Evolutionary conservation across 2,888 invertebrate genomes (phyloP), one percentile per base, ranked within the genome.

Genomic region (Therioaphis trifolii): DNA sequence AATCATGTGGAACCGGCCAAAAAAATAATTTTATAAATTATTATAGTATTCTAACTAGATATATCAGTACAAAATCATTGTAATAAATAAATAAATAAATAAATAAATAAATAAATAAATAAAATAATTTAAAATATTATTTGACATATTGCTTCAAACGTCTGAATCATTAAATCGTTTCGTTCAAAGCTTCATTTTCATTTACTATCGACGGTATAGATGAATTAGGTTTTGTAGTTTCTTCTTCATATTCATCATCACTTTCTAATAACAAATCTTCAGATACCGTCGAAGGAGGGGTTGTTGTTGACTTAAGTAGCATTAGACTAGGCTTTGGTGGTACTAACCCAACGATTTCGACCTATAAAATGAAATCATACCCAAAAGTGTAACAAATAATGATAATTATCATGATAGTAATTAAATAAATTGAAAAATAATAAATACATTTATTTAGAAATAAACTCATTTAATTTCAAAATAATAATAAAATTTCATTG

Each of bases 201-300:
- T 52, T 82, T 1, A 61, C 29, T 46, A 46, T 21, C n/a, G 63
- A 63, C 7, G 66, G 18, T 66, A 66, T 82, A 11, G 74, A 21
- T 15, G 82, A 74, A 74, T 40, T 79, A 4, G 72, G 52, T 49
- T 82, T 82, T 40, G 52, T 82, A 52, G 82, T 74, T n/a, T 82
- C 82, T 27, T 82, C 82, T 63, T 82, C 82, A 14, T 82, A 82
- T 74, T 82, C 82, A 49, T 82, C 82, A 11, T 82, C 82, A 5
- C 61, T 14, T 52, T 82, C 82, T 9, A 82, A 63, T 29, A 74
- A 49, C 18, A 80, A 61, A 40, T 82, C 82, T 63, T 82, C 82
- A 2, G 82, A 35, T 9, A 21, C 49, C 0, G 74, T 40, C 12
- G 52, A 74, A 18, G 74, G 72, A 15, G 72, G 35, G 12, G 82